A percentile compares a stretch with the other conserved stretches of the same genome.
phyloP scores from a whole-genome alignment of 2,888 invertebrate species.

The Synergus umbraculus region DNA sequence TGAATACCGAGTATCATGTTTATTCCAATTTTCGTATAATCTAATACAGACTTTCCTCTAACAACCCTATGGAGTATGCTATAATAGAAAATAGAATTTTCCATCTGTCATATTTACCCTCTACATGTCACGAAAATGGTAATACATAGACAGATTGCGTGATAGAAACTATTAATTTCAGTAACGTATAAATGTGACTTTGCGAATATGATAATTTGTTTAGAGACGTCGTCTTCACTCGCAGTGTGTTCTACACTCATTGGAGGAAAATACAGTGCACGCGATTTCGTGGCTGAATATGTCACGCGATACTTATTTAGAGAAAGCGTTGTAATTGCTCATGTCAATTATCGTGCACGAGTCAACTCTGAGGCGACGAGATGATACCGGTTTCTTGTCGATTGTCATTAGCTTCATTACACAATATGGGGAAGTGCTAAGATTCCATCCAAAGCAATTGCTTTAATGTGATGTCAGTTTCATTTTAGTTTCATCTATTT shows the following conservation, averaged over 20 bases:
- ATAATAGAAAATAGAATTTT: neutral
- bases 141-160: conserved; percentile 35
- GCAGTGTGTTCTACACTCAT: conserved; percentile 1
- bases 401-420: conserved; percentile 30
- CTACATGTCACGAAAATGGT: neutral
- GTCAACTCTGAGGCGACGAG: conserved; percentile 28
- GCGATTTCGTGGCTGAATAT: conserved; percentile 33
- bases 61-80: neutral
- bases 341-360: conserved; percentile 39
- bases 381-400: conserved; percentile 21
- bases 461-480: neutral
- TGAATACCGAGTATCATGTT: neutral
- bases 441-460: conserved; percentile 15
- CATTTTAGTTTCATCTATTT: too few species aligned
- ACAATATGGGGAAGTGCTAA: conserved; percentile 20
- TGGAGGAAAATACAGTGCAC: conserved; percentile 25
- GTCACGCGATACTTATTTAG: conserved; percentile 41
- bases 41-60: neutral
- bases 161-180: conserved; percentile 35
- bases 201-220: conserved; percentile 40
- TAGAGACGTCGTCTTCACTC: conserved; percentile 34
- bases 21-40: neutral
- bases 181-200: conserved; percentile 31
- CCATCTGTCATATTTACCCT: conserved; percentile 28
- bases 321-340: conserved; percentile 38